phyloP scores from a whole-genome alignment of 2,797 vertebrate genomes.

The Ceyx erithaca region DNA sequence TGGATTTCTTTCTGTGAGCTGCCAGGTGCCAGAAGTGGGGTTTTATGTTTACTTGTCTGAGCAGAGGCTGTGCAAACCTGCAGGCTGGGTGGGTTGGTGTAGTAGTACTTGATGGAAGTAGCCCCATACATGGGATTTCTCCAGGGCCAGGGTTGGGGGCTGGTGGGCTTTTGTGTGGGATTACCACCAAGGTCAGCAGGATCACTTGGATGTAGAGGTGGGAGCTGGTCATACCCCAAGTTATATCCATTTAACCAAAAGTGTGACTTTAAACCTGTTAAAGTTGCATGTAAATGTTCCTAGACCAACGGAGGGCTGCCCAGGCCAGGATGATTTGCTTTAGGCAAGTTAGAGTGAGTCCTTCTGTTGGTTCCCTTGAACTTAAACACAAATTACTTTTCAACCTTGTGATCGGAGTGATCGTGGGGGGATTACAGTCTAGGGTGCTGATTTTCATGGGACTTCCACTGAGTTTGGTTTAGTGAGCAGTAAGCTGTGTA shows the following conservation, averaged over 20 bases:
- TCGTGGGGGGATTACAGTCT: accelerated
- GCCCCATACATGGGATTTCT: accelerated
- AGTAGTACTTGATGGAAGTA: not conserved
- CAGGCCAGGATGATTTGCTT: not conserved
- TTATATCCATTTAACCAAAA: not conserved
- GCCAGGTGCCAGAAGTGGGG: not conserved
- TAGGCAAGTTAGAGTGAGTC: not conserved
- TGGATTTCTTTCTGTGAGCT: not conserved
- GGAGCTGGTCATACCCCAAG: not conserved
- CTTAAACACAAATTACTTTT: not conserved
- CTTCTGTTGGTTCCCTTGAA: not conserved
- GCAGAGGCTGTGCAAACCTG: not conserved
- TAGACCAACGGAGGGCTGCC: not conserved
- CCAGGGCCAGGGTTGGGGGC: not conserved
- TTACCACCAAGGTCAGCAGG: not conserved
- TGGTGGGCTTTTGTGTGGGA: not conserved
- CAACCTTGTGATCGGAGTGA: not conserved
- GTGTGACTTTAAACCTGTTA: not conserved
- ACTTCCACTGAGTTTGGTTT: not conserved
- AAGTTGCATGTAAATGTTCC: not conserved
- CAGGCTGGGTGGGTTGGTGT: not conserved
- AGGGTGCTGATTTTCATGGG: accelerated
- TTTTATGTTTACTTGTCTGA: not conserved
- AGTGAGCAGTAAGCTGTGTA: not conserved
- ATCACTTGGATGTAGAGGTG: not conserved